These are phyloP conservation scores for Noctua janthe DNA, from an alignment of 2,888 invertebrate genomes.

Conservation along the genomic window DNA sequence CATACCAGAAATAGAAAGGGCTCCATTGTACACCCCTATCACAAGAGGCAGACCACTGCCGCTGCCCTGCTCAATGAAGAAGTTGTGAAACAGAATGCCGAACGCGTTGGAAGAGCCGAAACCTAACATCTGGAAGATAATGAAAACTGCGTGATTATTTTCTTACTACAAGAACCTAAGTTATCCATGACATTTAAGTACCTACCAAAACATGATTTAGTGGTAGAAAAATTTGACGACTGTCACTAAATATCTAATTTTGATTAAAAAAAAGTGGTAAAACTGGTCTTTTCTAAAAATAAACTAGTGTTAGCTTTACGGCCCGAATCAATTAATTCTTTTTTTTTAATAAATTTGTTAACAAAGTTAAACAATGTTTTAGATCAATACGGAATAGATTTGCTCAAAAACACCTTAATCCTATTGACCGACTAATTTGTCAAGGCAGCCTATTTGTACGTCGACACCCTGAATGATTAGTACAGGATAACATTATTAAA, in stretches of 20 bases:
- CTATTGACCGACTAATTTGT: conserved; percentile 44
- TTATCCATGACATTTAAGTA: neutral
- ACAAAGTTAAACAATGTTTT: neutral
- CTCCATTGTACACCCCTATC: conserved; percentile 92
- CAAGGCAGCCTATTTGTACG: conserved; percentile 19
- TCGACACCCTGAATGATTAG: conserved; percentile 11
- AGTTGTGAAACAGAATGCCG: conserved; percentile 93
- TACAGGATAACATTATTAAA: conserved; percentile 47
- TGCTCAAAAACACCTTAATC: conserved; percentile 35
- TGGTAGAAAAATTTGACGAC: neutral
- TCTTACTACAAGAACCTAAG: neutral
- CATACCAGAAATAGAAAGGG: conserved; percentile 91
- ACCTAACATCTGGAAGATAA: conserved; percentile 90
- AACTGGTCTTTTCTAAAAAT: neutral
- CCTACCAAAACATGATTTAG: neutral
- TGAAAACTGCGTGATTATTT: neutral
- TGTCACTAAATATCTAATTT: neutral
- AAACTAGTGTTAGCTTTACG: neutral
- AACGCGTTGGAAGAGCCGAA: conserved; percentile 93
- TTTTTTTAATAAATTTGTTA: neutral
- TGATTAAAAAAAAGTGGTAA: neutral
- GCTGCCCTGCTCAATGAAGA: conserved; percentile 92
- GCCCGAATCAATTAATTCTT: neutral
- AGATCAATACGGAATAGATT: conserved; percentile 12
- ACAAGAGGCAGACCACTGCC: conserved; percentile 93